These are phyloP conservation scores for Planiliza haematocheilus DNA, from an alignment of 2,113 vertebrate species.

Conservation along the genomic window DNA sequence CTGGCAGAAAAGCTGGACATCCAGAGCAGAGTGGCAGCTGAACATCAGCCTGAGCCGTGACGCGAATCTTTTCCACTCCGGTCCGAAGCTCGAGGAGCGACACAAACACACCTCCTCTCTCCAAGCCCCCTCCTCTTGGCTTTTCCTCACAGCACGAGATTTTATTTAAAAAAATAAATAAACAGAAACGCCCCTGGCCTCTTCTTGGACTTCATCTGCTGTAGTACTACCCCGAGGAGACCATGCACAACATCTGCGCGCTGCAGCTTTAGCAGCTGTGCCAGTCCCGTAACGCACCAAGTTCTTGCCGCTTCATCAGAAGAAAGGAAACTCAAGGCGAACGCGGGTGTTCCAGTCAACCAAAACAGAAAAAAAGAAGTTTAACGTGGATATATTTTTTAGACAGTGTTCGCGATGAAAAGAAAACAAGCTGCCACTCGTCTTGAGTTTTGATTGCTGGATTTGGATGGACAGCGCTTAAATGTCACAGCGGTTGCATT, in stretches of 20 bases:
- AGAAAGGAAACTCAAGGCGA: neutral
- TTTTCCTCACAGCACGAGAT: conserved; percentile 13
- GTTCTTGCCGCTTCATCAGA: conserved; percentile 9
- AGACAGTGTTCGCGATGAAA: neutral
- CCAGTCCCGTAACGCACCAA: neutral
- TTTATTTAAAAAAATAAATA: neutral
- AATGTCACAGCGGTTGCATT: conserved; percentile 10
- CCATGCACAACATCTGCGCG: neutral
- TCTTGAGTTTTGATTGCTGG: neutral
- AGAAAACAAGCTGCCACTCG: neutral
- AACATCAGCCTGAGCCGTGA: conserved; percentile 22
- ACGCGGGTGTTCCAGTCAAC: neutral
- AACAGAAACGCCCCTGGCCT: neutral
- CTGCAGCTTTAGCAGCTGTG: neutral
- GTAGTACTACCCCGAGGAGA: neutral
- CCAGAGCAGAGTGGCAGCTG: conserved; percentile 4
- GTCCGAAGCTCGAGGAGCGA: neutral
- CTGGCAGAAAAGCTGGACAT: conserved; percentile 18
- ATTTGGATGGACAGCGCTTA: conserved; percentile 16
- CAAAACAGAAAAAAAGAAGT: neutral
- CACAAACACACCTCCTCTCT: neutral
- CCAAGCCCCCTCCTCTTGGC: neutral
- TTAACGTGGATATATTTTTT: neutral
- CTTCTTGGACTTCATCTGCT: neutral
- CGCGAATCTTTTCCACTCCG: conserved; percentile 12